phyloP scores from a whole-genome alignment of 2,113 vertebrate genomes.

The Orthonyx spaldingii region DNA sequence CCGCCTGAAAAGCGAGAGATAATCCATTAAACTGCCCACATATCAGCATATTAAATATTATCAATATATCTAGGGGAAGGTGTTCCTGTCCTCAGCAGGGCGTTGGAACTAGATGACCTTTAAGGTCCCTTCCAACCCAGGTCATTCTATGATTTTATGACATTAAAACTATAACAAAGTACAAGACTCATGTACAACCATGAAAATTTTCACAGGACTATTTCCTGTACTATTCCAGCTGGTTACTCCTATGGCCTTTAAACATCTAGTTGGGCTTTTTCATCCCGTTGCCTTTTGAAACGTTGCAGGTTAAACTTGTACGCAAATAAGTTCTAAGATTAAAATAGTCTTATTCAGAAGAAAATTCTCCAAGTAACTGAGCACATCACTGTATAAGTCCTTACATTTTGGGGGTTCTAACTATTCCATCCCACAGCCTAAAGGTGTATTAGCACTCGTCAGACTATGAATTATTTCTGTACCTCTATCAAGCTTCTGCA shows the following conservation, averaged over 20 bases:
- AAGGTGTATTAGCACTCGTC: not conserved
- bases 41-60: not conserved
- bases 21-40: not conserved
- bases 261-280: not conserved
- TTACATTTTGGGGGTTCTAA: not conserved
- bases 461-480: not conserved
- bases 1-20: not conserved
- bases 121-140: not conserved
- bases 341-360: not conserved
- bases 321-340: not conserved
- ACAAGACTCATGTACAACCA: accelerated
- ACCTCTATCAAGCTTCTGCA: not conserved
- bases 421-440: not conserved
- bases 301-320: not conserved
- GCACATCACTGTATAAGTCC: not conserved
- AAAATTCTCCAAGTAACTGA: accelerated
- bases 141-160: not conserved
- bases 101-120: not conserved
- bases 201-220: not conserved
- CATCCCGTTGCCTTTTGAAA: not conserved
- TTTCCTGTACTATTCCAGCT: not conserved
- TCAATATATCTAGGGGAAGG: not conserved
- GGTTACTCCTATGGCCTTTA: not conserved
- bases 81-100: not conserved
- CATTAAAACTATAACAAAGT: not conserved